A percentile compares a stretch with the other conserved stretches of the same genome.
phyloP scores from a whole-genome alignment of 2,888 invertebrate species.

The Smittia sp. region DNA sequence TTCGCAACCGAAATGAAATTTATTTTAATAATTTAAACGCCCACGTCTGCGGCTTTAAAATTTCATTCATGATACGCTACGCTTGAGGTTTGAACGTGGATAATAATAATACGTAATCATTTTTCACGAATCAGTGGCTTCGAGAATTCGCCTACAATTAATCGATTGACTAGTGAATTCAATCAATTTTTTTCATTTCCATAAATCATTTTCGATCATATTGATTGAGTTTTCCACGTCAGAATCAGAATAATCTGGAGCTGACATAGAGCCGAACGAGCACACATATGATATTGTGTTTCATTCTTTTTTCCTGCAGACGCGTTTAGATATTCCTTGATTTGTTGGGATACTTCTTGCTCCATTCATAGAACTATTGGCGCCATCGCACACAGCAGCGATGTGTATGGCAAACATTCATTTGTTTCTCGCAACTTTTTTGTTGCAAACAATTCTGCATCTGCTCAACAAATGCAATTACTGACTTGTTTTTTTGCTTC shows the following conservation, averaged over 20 bases:
- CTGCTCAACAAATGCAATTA: no score
- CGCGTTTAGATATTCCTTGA: no score
- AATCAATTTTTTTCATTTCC: slow-evolving; percentile 17
- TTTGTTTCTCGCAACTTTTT: no score
- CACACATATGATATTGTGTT: neutral
- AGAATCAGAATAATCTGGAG: neutral
- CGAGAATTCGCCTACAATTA: slow-evolving; percentile 17
- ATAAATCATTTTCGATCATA: slow-evolving; percentile 18
- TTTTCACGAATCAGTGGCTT: slow-evolving; percentile 4
- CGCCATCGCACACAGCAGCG: no score
- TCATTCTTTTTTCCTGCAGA: slow-evolving; percentile 5
- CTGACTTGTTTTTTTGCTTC: no score
- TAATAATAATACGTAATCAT: slow-evolving; percentile 21
- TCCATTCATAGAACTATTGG: no score
- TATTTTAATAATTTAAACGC: slow-evolving; percentile 19
- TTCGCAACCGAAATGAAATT: slow-evolving; percentile 13
- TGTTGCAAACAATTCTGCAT: no score
- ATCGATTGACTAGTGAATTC: slow-evolving; percentile 2
- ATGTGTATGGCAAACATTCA: no score
- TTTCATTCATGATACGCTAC: slow-evolving; percentile 18
- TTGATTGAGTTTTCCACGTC: slow-evolving; percentile 24
- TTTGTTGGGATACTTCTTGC: no score
- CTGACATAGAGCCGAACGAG: neutral
- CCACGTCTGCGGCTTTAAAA: slow-evolving; percentile 18
- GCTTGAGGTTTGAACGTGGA: neutral